A percentile compares a stretch with the other conserved stretches of the same genome.
Evolutionary conservation across 1,140 invertebrate genomes (phyloP).

Genomic region (Caerostris darwini): DNA sequence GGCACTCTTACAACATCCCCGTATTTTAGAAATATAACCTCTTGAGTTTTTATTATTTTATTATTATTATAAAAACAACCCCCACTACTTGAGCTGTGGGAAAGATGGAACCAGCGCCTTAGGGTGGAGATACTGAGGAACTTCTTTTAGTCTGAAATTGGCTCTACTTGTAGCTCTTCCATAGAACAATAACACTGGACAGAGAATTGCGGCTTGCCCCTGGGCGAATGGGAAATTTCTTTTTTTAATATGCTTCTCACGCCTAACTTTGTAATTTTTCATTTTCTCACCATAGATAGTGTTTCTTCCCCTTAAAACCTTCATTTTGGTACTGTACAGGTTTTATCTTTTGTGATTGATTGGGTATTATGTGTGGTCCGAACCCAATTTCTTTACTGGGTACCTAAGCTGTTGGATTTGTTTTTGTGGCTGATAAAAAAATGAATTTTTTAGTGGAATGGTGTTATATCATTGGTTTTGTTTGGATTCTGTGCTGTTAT

Average conservation of each 20-base stretch:
- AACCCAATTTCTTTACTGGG: background rate
- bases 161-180: constrained; percentile 4
- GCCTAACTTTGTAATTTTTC: constrained; percentile 25
- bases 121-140: background rate
- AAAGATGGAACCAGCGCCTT: background rate
- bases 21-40: background rate
- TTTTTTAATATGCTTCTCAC: background rate
- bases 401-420: background rate
- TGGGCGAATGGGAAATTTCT: background rate
- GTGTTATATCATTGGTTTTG: no score
- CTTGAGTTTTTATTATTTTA: background rate
- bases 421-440: background rate
- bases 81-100: background rate
- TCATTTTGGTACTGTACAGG: background rate
- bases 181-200: background rate
- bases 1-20: background rate
- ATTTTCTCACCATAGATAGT: background rate
- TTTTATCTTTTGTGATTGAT: background rate
- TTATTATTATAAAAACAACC: background rate
- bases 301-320: background rate
- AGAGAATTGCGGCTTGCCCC: background rate
- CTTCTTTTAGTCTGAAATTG: constrained; percentile 3
- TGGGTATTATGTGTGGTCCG: background rate
- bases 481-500: no score
- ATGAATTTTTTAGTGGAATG: background rate